Evolutionary conservation across 2,113 vertebrate species (phyloP).

Genomic region (Megaleporinus macrocephalus): DNA sequence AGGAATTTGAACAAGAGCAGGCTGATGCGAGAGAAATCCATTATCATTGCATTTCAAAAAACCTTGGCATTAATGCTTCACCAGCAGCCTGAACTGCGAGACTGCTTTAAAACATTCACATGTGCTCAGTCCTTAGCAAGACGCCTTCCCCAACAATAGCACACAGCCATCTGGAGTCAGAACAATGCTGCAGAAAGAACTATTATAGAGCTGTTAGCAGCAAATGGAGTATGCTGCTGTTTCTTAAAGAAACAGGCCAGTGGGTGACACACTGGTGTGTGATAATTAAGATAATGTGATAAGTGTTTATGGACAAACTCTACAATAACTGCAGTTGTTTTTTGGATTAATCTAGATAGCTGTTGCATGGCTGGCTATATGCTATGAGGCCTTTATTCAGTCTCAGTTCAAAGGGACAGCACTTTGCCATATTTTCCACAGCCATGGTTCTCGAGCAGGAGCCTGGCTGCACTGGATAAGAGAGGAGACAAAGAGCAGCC

Average conservation of each 20-base stretch:
- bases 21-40: conserved; percentile 50
- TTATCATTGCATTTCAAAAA: conserved; percentile 54
- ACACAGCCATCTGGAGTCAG: conserved; percentile 63
- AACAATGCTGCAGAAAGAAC: conserved; percentile 55
- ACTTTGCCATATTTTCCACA: conserved; percentile 39
- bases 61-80: conserved; percentile 47
- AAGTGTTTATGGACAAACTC: conserved; percentile 1
- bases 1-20: conserved; percentile 62
- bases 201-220: conserved; percentile 45
- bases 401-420: conserved; percentile 21
- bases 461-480: neutral
- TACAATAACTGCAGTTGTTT: conserved; percentile 22
- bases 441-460: conserved; percentile 1
- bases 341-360: conserved; percentile 7
- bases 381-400: conserved; percentile 15
- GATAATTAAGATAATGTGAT: neutral
- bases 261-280: neutral
- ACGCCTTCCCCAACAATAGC: conserved; percentile 61
- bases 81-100: conserved; percentile 29
- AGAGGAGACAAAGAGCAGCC: conserved; percentile 10
- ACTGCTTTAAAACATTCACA: conserved; percentile 68
- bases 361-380: neutral
- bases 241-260: neutral
- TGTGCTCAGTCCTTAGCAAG: conserved; percentile 59
- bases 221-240: neutral